Evolutionary conservation across 2,888 invertebrate species (phyloP), one percentile per base, ranked within the genome.

Genomic region (Norana najaformis): DNA sequence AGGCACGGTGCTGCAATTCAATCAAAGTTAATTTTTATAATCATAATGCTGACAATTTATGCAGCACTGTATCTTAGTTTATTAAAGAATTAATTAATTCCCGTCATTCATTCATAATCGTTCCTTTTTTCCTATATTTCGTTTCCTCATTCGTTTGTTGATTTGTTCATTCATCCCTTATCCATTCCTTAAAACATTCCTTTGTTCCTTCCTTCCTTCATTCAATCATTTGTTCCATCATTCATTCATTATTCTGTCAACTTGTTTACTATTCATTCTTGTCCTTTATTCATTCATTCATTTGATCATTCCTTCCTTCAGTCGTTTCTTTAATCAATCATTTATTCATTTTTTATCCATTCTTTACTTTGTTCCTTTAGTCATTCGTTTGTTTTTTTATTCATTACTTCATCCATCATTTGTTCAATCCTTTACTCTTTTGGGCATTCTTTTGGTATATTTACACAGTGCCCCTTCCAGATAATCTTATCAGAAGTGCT

Each of bases 1-100:
- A 90, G 34, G 89, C 89, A 53, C 91, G 47, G 8, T 30, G 89
- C 91, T 91, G 90, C 23, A 89, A 36, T 83, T 83, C 37, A 83
- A 89, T 88, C 1, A 34, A 83, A 69, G n/a, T n/a, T 69, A 4
- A 47, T 30, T 69, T 69, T 69, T n/a, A 69, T 13, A 69, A 30
- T 69, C 30, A 69, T 69, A 69, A n/a, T 69, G n/a, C 30, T 16
- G n/a, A 69, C 69, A 69, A 69, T 30, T 69, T n/a, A 69, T 13
- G n/a, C 6, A 69, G 11, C 53, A 53, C 23, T 30, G 53, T 30
- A 53, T 23, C 47, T 47, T 47, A n/a, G n/a, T n/a, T n/a, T n/a
- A n/a, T n/a, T n/a, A n/a, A n/a, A n/a, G n/a, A n/a, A n/a, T n/a
- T n/a, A n/a, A n/a, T n/a, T n/a, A n/a, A n/a, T n/a, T n/a, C n/a